Evolutionary conservation across 2,113 vertebrate genomes (phyloP), one percentile per base, ranked within the genome.

Genomic region (Sterrhoptilus dennistouni): DNA sequence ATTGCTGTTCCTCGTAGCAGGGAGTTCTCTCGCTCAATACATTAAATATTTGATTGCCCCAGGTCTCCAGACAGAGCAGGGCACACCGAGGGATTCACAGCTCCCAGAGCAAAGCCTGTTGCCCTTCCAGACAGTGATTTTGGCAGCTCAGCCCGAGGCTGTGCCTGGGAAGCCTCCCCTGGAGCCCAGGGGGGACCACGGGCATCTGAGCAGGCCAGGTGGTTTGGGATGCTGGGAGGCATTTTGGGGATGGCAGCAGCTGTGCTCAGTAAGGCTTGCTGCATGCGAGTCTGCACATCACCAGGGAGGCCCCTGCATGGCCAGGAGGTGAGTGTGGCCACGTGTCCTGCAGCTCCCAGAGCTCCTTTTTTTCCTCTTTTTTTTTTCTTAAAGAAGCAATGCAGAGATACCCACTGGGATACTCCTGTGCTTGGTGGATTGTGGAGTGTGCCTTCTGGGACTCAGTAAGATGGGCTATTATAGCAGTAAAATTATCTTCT

Each of bases 41-140:
- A 15, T 83, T 94, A 92, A 96, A 96, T 96, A 96, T 95, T 95
- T 96, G 78, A 88, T 96, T 81, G 75, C 53, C n/a, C 36, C 25
- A 16, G 45, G 69, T 91, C 91, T 89, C 54, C 83, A 66, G 52
- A 23, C 31, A 65, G 66, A 81, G 49, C 85, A 76, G 83, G 56
- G 61, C 54, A 7, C n/a, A 5, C 20, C 0, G 9, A 24, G 52
- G 44, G 78, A 38, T 56, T 66, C 24, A 7, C 45, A 72, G 61
- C 33, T 61, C 89, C 61, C 5, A 0, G 2, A 12, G 69, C 84
- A 83, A 56, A 90, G 38, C 52, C 57, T 29, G 47, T 24, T 87
- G 74, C 47, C 53, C 18, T 42, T 82, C 22, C 56, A 87, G 93
- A 38, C 6, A 8, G 21, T 5, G 54, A 60, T 3, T 27, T 23